Percentiles rank a stretch among this genome's conserved stretches.
These are phyloP conservation scores for Natrix natrix DNA, from an alignment of 2,797 vertebrate species.

Conservation along the genomic window DNA sequence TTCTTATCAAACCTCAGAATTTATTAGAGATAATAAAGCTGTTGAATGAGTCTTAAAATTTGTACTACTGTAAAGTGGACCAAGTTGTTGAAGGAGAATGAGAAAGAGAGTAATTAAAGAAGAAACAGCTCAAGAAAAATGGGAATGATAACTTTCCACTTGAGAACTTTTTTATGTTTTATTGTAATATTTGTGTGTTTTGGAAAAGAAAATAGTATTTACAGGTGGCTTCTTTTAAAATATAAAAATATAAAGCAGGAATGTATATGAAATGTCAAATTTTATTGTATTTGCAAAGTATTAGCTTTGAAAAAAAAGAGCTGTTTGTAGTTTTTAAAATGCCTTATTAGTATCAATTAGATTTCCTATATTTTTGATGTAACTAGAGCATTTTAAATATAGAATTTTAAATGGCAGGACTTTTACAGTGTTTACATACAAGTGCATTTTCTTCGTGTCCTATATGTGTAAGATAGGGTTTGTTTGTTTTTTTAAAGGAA, in stretches of 20 bases:
- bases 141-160: constrained; percentile 83
- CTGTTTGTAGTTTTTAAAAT: constrained; percentile 90
- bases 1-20: constrained; percentile 84
- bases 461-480: constrained; percentile 86
- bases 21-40: constrained; percentile 83
- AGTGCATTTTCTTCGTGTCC: constrained; percentile 91
- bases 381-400: constrained; percentile 89
- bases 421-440: constrained; percentile 94
- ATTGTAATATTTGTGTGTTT: constrained; percentile 79
- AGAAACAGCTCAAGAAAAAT: constrained; percentile 76
- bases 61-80: constrained; percentile 85
- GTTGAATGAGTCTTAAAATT: constrained; percentile 85
- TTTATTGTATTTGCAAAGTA: constrained; percentile 95
- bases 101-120: constrained; percentile 72
- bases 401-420: constrained; percentile 85
- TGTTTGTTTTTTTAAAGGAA: constrained; percentile 62
- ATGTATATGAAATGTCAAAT: constrained; percentile 94
- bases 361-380: constrained; percentile 91
- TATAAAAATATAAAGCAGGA: constrained; percentile 93
- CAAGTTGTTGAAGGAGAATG: constrained; percentile 79
- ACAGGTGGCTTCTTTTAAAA: constrained; percentile 92
- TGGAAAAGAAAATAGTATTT: constrained; percentile 97
- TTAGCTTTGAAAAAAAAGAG: constrained; percentile 91
- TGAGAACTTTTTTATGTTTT: constrained; percentile 89
- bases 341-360: constrained; percentile 88